These are phyloP conservation scores for Syrphus vitripennis DNA, from an alignment of 2,888 invertebrate species.

Conservation along the genomic window DNA sequence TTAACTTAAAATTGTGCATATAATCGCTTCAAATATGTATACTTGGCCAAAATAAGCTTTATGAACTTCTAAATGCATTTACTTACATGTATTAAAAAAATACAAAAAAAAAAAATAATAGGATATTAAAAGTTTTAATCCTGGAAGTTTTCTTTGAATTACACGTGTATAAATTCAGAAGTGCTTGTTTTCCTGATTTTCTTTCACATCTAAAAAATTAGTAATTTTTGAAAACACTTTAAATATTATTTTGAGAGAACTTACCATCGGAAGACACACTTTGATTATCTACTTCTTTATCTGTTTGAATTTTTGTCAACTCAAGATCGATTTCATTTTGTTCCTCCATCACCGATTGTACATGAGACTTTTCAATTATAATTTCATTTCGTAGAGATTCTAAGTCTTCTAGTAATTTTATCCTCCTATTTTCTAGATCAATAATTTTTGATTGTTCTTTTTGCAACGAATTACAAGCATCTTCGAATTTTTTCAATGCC, in stretches of 20 bases:
- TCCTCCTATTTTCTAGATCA: conserved; percentile 73
- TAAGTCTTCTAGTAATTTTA: conserved; percentile 73
- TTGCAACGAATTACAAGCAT: conserved; percentile 72
- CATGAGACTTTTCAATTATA: conserved; percentile 71
- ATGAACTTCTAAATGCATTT: no score
- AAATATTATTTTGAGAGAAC: neutral
- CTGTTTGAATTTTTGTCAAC: neutral
- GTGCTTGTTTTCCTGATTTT: no score
- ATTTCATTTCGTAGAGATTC: conserved; percentile 72
- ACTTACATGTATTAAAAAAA: no score
- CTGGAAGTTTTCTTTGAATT: no score
- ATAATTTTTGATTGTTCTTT: conserved; percentile 72
- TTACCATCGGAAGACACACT: neutral
- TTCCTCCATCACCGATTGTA: conserved; percentile 63
- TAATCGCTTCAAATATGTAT: no score
- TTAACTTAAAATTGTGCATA: no score
- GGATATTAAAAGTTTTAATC: no score
- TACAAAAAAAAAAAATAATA: no score
- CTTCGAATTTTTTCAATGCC: conserved; percentile 64
- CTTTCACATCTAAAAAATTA: neutral
- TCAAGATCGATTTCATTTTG: conserved; percentile 36
- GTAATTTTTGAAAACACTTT: neutral
- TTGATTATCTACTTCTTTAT: neutral
- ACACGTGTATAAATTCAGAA: no score
- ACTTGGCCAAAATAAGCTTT: no score